Evolutionary conservation across 2,888 invertebrate species (phyloP), one percentile per base, ranked within the genome.

Genomic region (Pyrrhia umbra): DNA sequence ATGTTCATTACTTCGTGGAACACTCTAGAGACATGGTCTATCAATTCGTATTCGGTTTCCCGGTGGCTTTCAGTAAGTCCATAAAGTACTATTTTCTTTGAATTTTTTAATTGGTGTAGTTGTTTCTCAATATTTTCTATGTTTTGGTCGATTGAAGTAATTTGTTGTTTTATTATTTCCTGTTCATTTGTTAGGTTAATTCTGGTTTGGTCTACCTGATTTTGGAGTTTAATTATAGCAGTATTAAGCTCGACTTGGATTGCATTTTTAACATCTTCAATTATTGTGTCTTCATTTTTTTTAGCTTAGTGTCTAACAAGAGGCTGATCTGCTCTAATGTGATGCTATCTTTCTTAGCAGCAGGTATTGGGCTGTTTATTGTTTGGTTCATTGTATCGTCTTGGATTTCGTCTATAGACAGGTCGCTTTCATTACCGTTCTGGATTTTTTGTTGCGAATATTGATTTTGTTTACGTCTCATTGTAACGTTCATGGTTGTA

Each of bases 11-110:
- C 6, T 27, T 27, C 25, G 58, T 42, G 13, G 34, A 30, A 18
- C 39, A 16, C 40, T 40, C 40, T 52, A 40, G 51, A 40, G 40
- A 52, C 51, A 25, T 16, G 51, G 16, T 52, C 51, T 40, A 40
- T 10, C 10, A 67, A 25, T 18, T 59, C 61, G n/a, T 50, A 13
- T 37, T 64, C 64, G 9, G 43, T 37, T 61, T 65, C 69, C 1
- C 13, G 23, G 6, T 39, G 30, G n/a, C 27, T 16, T 46, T 60
- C 47, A 15, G 23, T n/a, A 9, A 60, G 34, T 23, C 59, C 59
- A 21, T 60, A 40, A 0, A 60, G n/a, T 13, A 59, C 55, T 23
- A 60, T 52, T 40, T 39, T 60, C 25, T 52, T 60, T 13, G 23
- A 2, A 30, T 58, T 42, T 23, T 51, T 25, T 42, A 40, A 46